These are phyloP conservation scores for Cavia aperea DNA, from an alignment of 2,113 vertebrate species.

Conservation along the genomic window DNA sequence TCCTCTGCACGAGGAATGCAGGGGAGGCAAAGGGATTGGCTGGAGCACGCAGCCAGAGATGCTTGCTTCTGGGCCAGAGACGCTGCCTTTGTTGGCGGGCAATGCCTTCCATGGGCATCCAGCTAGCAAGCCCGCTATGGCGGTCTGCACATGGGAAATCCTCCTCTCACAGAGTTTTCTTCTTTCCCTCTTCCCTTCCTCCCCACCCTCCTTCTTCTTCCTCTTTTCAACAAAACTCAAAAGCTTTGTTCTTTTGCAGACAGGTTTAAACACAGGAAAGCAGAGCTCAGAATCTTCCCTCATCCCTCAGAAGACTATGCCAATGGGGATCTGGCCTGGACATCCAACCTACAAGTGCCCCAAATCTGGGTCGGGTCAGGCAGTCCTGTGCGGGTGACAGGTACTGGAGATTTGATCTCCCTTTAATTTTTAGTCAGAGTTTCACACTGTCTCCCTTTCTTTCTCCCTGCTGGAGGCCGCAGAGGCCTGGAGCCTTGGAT, in stretches of 20 bases:
- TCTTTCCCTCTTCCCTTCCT: not conserved
- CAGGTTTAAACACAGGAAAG: not conserved
- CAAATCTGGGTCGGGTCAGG: not conserved
- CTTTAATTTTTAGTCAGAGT: not conserved
- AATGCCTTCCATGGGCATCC: conserved; percentile 51
- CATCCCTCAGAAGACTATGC: not conserved
- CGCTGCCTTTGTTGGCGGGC: not conserved
- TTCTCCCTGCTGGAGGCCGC: not conserved
- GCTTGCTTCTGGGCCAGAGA: not conserved
- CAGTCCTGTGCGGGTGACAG: not conserved
- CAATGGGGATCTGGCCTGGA: not conserved
- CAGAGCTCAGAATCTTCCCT: not conserved
- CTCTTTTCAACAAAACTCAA: not conserved
- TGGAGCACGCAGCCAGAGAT: not conserved
- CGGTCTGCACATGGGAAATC: not conserved
- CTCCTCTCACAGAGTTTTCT: not conserved
- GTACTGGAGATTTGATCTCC: too few species aligned
- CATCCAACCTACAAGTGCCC: not conserved
- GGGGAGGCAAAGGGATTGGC: not conserved
- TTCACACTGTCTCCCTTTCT: not conserved
- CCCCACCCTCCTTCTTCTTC: not conserved
- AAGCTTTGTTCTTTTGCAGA: not conserved
- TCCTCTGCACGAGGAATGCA: conserved; percentile 50
- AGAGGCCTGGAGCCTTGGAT: not conserved
- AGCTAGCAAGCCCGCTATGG: fast-evolving